These are phyloP conservation scores for Andricus quercusramuli DNA, from an alignment of 2,888 invertebrate genomes.

Conservation along the genomic window DNA sequence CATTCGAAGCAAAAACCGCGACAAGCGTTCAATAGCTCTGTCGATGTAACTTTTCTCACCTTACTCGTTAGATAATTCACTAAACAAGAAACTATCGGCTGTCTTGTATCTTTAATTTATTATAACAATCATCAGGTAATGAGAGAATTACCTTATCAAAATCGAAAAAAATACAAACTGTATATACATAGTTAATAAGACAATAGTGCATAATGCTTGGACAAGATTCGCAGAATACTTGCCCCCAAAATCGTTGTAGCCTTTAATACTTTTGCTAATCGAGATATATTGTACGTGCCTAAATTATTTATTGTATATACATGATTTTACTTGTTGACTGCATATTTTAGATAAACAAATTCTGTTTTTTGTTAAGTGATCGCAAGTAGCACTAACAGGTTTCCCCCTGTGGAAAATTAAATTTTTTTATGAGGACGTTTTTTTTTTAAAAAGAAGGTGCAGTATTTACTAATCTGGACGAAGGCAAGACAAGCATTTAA, in stretches of 20 bases:
- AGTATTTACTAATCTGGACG: background rate
- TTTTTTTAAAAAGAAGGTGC: background rate
- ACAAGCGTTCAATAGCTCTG: constrained; percentile 90
- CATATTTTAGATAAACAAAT: constrained; percentile 14
- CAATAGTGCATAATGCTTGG: constrained; percentile 12
- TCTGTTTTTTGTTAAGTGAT: constrained; percentile 8
- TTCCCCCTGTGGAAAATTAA: background rate
- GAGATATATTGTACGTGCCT: constrained; percentile 2
- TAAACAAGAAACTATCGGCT: constrained; percentile 34
- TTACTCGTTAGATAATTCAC: constrained; percentile 41
- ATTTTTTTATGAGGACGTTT: background rate
- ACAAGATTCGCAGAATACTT: background rate
- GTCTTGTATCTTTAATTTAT: constrained; percentile 62
- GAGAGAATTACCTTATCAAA: constrained; percentile 7
- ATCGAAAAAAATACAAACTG: background rate
- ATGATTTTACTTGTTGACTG: constrained; percentile 22
- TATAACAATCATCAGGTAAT: constrained; percentile 45
- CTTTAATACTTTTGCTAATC: constrained; percentile 30
- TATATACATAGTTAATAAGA: constrained; percentile 45
- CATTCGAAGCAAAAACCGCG: constrained; percentile 92
- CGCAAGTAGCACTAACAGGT: background rate
- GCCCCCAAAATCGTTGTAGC: background rate
- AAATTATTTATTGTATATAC: constrained; percentile 28
- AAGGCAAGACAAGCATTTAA: constrained; percentile 16
- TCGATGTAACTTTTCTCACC: constrained; percentile 73